These are phyloP conservation scores for Amblyornis subalaris DNA, from an alignment of 2,113 vertebrate genomes.

Conservation along the genomic window DNA sequence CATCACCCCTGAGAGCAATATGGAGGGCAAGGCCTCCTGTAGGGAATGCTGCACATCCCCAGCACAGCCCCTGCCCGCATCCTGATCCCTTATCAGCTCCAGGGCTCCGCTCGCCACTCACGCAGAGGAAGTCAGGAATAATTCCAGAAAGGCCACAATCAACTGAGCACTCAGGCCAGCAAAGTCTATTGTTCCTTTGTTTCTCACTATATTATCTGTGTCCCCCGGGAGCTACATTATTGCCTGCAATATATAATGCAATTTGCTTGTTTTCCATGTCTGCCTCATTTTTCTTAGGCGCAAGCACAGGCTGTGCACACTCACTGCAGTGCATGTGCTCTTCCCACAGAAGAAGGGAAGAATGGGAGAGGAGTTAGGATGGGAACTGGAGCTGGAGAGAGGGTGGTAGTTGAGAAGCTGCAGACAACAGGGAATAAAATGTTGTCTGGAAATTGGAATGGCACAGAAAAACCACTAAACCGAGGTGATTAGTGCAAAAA, in stretches of 20 bases:
- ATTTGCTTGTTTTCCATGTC: constrained; percentile 31
- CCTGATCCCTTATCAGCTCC: neutral
- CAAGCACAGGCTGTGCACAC: neutral
- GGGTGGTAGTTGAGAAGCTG: neutral
- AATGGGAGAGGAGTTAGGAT: neutral
- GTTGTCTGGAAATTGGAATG: neutral
- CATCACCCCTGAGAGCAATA: fast-evolving
- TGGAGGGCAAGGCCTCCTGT: fast-evolving
- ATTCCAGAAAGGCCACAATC: constrained; percentile 24
- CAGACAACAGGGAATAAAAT: fast-evolving
- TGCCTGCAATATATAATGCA: constrained; percentile 43
- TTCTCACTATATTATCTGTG: constrained; percentile 12
- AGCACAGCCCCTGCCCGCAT: neutral
- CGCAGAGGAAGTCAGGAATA: neutral
- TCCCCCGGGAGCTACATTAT: constrained; percentile 15
- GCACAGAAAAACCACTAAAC: neutral
- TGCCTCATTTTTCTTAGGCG: neutral
- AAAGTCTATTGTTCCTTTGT: constrained; percentile 29
- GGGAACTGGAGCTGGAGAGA: neutral
- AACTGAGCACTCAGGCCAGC: neutral
- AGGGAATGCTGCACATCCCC: fast-evolving
- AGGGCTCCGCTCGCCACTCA: fast-evolving
- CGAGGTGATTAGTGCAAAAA: neutral
- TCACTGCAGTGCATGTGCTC: fast-evolving
- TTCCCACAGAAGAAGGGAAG: neutral